Base-by-base conservation (phyloP, 2,888 invertebrate genomes). In the Endotricha flammealis region DNA sequence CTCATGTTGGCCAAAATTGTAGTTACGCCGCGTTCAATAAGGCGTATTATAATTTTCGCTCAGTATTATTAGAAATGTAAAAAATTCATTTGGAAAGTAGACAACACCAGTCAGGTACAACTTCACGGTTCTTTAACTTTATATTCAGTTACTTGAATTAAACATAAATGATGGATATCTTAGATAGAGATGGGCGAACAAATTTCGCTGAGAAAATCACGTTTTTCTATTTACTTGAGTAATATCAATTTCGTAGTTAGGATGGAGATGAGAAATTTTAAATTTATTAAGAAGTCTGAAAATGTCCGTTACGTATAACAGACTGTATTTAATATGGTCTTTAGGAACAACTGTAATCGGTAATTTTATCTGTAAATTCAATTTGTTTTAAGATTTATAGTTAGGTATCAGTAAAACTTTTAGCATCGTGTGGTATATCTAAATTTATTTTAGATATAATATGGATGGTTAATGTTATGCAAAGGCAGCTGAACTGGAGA, bases 1-100 rank as follows among this genome's bases (percentile, higher is more conserved):
- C 79, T 81, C 81, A 65, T 63, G 73, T 73, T 68, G 79, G 80
- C 80, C 80, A 81, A 81, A 82, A 76, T 76, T 76, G 66, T 77
- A 78, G 69, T 74, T 56, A 74, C 73, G 76, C 74, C 66, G 53
- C 50, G 50, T 54, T 64, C 57, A 61, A 62, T 59, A 54, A 62
- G 67, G 74, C 69, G 72, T 72, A 70, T 74, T 75, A 76, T 78
- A 59, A 72, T 80, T 78, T 80, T 74, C 70, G 71, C 76, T 77
- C 78, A 79, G 79, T 80, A 76, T 79, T 79, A 82, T 73, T 80
- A 77, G 71, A 31, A 16, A 30, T 27, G 44, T 42, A 48, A 53
- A 48, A 48, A 47, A 52, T 55, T 61, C 38, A 48, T 57, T 59
- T 59, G 37, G 13, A 54, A 50, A 54, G 55, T 57, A n/a, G 53